phyloP scores from a whole-genome alignment of 2,797 vertebrate genomes.

The Esox lucius region DNA sequence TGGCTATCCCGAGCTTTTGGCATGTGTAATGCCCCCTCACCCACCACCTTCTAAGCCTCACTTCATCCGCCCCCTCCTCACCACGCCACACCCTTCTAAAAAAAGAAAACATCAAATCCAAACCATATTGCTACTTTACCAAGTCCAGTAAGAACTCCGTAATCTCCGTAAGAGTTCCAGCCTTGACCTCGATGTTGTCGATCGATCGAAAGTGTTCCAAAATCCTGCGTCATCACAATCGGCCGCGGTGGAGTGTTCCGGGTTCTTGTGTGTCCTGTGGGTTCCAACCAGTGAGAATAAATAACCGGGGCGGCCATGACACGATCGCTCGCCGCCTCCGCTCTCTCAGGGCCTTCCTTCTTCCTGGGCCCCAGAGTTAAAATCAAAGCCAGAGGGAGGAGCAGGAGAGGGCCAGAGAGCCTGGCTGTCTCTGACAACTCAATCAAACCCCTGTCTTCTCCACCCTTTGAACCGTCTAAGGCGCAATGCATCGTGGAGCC shows the following conservation, averaged over 20 bases:
- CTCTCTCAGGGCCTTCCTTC: slow-evolving; percentile 3
- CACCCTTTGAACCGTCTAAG: background rate
- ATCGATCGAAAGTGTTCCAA: slow-evolving; percentile 3
- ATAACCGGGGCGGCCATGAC: background rate
- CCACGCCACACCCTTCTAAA: slow-evolving; percentile 1
- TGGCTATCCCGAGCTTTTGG: slow-evolving; percentile 85
- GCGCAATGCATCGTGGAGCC: background rate
- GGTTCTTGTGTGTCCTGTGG: background rate
- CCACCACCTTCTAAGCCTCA: background rate
- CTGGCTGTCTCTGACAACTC: slow-evolving; percentile 70
- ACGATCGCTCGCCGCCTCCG: background rate
- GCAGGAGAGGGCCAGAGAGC: slow-evolving; percentile 28
- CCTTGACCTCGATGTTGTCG: background rate
- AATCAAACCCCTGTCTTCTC: slow-evolving; percentile 40
- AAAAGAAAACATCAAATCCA: slow-evolving; percentile 74
- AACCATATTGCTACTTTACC: slow-evolving; percentile 74
- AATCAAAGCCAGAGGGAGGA: slow-evolving; percentile 41
- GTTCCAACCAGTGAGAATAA: background rate
- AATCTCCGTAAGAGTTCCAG: background rate
- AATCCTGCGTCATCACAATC: background rate
- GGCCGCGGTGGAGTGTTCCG: background rate
- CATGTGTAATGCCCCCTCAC: slow-evolving; percentile 77
- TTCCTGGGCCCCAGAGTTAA: background rate
- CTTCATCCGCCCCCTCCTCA: background rate
- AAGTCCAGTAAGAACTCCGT: background rate